Base-by-base conservation (phyloP, 2,797 vertebrate species). In the Chiroxiphia lanceolata region DNA sequence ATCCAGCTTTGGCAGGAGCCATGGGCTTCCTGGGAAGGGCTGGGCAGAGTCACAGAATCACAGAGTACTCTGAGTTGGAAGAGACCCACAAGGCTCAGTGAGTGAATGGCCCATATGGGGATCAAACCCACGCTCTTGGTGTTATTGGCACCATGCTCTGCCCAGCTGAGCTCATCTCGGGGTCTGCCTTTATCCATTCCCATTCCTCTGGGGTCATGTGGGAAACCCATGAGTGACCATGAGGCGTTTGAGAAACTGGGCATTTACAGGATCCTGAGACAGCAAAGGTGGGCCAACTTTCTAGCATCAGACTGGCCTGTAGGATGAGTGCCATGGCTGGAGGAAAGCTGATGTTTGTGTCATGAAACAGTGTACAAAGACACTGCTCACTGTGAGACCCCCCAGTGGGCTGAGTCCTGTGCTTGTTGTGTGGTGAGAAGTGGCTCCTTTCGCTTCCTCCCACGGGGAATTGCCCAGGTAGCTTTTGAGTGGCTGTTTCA, bases 391-490 rank as follows among this genome's bases (percentile, higher is more conserved):
- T 6, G 0, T 34, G 33, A 34, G 34, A 7, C 15, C 19, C 20
- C 6, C 38, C 12, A 11, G 2, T 13, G 51, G 56, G 13, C 7
- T 27, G 44, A 15, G 10, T 76, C 36, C 12, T 0, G 0, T n/a
- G 48, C 45, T 36, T 3, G 0, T 10, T 47, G 44, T 13, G 3
- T 7, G 19, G 19, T 29, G 50, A 63, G 81, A 50, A 83, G 61
- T n/a, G 36, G 57, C 45, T 69, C 33, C 7, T 59, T n/a, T 44
- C 26, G 16, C 13, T 29, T 68, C 15, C 40, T 63, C n/a, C n/a
- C 59, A 9, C 20, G 26, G 36, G 26, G 36, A 61, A 15, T 20
- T 61, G 26, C 38, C 27, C 22, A 14, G 19, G 42, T 33, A 27
- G 22, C 25, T 83, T 53, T 68, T 51, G 33, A 56, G 42, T 61